A percentile compares a stretch with the other conserved stretches of the same genome.
Conservation (phyloP, 2,888 invertebrate genomes). For the Heliconius ismenius region DNA sequence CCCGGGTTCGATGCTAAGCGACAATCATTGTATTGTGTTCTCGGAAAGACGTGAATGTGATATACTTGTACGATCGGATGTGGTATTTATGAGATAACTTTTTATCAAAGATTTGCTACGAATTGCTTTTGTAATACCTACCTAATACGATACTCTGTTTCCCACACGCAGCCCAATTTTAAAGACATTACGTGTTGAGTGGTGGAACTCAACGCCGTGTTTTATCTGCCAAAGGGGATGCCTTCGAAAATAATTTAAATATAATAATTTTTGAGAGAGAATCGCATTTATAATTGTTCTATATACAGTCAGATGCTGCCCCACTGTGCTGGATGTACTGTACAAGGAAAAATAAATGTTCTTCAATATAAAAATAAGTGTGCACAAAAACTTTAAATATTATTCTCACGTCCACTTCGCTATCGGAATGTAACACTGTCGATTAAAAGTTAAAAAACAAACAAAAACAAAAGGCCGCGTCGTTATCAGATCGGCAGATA, state of each 20-base stretch:
- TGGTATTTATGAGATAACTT: slow-evolving; percentile 44
- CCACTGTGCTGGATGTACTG: too few species aligned
- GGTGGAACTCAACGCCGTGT: too few species aligned
- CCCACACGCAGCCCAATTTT: too few species aligned
- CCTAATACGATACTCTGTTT: neutral
- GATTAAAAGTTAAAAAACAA: slow-evolving; percentile 57
- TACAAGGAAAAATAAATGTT: neutral
- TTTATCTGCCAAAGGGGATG: too few species aligned
- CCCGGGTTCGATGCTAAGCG: slow-evolving; percentile 63
- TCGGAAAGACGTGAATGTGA: slow-evolving; percentile 61
- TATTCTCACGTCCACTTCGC: slow-evolving; percentile 47
- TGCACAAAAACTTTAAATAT: neutral
- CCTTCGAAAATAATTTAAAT: too few species aligned
- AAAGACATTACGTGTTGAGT: too few species aligned
- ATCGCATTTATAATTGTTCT: too few species aligned
- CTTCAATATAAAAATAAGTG: neutral
- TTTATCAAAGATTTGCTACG: neutral
- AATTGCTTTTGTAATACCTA: neutral
- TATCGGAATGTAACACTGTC: slow-evolving; percentile 65
- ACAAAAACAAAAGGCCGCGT: slow-evolving; percentile 54
- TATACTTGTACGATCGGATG: slow-evolving; percentile 49
- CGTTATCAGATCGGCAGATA: slow-evolving; percentile 77
- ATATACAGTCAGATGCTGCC: too few species aligned
- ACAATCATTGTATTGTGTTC: slow-evolving; percentile 78
- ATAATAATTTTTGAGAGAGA: too few species aligned